A percentile compares a stretch with the other conserved stretches of the same genome.
These are phyloP conservation scores for Omphaloscelis lunosa DNA, from an alignment of 2,888 invertebrate species.

Conservation along the genomic window DNA sequence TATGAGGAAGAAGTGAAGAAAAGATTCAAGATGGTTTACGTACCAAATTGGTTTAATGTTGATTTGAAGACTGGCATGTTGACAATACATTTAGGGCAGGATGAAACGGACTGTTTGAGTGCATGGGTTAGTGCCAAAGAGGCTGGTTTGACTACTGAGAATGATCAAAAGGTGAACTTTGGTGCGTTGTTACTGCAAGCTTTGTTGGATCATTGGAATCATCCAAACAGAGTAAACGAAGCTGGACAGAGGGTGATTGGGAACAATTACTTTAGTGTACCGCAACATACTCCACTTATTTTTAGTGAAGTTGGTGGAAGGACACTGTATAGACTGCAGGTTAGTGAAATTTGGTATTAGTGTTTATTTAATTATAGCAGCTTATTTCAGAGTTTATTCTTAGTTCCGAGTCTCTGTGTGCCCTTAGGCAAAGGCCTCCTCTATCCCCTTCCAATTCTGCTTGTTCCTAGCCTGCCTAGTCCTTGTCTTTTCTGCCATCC, in stretches of 20 bases:
- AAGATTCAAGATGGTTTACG: constrained; percentile 97
- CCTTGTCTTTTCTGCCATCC: too few species aligned
- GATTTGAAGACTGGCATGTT: constrained; percentile 99
- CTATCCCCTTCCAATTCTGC: too few species aligned
- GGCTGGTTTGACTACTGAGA: constrained; percentile 95
- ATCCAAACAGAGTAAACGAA: constrained; percentile 92
- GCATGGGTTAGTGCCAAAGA: constrained; percentile 99
- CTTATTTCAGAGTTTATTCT: too few species aligned
- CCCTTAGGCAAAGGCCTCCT: too few species aligned
- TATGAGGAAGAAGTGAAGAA: constrained; percentile 98
- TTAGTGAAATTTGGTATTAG: constrained; percentile 55
- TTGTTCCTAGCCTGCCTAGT: too few species aligned
- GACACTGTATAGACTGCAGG: constrained; percentile 95
- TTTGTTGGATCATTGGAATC: constrained; percentile 98
- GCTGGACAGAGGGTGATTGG: constrained; percentile 94
- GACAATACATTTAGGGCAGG: constrained; percentile 98
- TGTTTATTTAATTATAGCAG: too few species aligned
- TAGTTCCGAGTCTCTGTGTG: too few species aligned
- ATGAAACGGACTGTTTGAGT: constrained; percentile 99
- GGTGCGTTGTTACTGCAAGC: constrained; percentile 98
- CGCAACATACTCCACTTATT: constrained; percentile 98
- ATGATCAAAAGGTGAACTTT: constrained; percentile 98
- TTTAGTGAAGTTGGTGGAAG: constrained; percentile 99
- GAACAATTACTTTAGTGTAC: constrained; percentile 96
- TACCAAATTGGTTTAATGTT: constrained; percentile 99